Percentiles rank a stretch among this genome's conserved stretches.
Evolutionary conservation across 2,797 vertebrate genomes (phyloP).

Genomic region (Scomberomorus guttatus): DNA sequence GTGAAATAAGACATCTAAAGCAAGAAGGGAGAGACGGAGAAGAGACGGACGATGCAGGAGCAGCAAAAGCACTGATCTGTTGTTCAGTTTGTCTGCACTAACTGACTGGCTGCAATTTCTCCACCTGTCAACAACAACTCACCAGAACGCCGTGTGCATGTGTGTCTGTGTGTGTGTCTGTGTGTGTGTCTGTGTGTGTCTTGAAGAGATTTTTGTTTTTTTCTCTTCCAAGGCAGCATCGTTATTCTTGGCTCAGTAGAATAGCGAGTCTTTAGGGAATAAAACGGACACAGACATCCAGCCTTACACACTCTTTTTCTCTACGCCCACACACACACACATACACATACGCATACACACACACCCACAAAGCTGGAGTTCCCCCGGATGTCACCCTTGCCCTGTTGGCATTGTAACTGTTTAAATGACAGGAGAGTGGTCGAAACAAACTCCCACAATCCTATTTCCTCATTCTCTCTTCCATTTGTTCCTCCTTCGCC

Average conservation of each 20-base stretch:
- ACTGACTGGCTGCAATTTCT: constrained; percentile 74
- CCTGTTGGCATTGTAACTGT: constrained; percentile 75
- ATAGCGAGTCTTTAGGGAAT: constrained; percentile 73
- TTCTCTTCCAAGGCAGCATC: constrained; percentile 64
- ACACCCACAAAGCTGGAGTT: constrained; percentile 69
- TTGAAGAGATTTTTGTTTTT: constrained; percentile 35
- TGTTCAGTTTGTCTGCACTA: constrained; percentile 81
- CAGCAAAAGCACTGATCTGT: constrained; percentile 76
- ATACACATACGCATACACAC: constrained; percentile 31
- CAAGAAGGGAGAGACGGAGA: constrained; percentile 61
- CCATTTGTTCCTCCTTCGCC: constrained; percentile 58
- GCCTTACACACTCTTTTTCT: constrained; percentile 54
- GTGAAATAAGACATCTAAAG: constrained; percentile 73
- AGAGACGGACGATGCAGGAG: constrained; percentile 66
- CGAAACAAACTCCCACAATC: constrained; percentile 73
- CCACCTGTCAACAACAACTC: constrained; percentile 78
- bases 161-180: constrained; percentile 20
- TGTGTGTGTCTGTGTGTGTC: constrained; percentile 14
- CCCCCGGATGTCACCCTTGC: constrained; percentile 79
- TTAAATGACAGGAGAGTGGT: constrained; percentile 74
- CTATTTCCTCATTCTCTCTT: constrained; percentile 56
- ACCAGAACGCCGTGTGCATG: constrained; percentile 30
- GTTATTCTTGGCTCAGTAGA: constrained; percentile 82
- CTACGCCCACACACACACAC: constrained; percentile 24
- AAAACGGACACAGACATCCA: constrained; percentile 77